Conservation (phyloP, 2,888 invertebrate species). For the Zele albiditarsus region DNA sequence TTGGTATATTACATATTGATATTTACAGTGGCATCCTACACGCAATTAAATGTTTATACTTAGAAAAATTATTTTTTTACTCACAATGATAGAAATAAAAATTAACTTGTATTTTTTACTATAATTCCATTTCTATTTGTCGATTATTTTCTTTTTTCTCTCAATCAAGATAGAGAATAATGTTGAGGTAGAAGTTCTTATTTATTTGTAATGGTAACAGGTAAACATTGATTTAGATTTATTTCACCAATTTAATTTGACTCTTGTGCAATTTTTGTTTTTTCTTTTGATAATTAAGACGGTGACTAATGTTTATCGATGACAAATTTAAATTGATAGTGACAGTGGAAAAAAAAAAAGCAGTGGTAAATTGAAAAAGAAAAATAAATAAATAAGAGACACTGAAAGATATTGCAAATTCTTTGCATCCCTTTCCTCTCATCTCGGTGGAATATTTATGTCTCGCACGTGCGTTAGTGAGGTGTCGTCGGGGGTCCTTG, state of each 20-base stretch:
- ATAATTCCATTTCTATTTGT: no score
- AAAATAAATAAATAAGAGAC: not conserved
- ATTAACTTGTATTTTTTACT: no score
- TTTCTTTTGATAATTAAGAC: not conserved
- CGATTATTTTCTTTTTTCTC: no score
- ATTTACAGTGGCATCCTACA: not conserved
- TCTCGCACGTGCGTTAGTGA: slow-evolving; percentile 38
- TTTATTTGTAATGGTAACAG: no score
- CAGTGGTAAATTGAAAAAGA: no score
- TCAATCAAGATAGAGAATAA: no score
- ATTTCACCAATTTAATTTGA: no score
- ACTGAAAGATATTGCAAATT: slow-evolving; percentile 6
- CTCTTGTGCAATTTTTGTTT: no score
- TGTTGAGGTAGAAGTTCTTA: no score
- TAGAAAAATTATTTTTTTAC: no score
- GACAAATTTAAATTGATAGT: not conserved
- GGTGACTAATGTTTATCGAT: not conserved
- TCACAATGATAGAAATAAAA: no score
- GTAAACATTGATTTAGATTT: no score
- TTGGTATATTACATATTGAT: slow-evolving; percentile 20
- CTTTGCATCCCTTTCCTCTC: not conserved
- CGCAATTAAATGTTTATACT: not conserved
- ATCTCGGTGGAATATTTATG: slow-evolving; percentile 29
- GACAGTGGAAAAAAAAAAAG: not conserved
- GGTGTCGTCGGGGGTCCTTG: slow-evolving; percentile 34